Conservation (phyloP, 2,888 invertebrate species). For the Oxyscelio sp. region DNA sequence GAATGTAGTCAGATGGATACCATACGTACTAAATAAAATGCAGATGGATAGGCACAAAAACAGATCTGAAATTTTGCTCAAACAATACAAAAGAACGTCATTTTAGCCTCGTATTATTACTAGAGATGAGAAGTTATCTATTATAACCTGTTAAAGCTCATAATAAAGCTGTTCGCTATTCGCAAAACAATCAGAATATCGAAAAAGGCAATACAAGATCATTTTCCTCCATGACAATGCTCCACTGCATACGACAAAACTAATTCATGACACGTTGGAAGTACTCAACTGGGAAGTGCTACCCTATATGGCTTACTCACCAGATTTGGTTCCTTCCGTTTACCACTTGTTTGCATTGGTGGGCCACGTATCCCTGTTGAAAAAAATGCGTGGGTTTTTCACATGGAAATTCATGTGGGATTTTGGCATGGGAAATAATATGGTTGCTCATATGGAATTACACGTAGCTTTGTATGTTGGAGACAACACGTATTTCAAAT, state of each 20-base stretch:
- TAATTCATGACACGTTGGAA: conserved; percentile 27
- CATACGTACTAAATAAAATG: background rate
- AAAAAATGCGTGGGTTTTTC: too few relatives aligned
- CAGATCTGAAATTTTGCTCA: background rate
- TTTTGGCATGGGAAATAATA: too few relatives aligned
- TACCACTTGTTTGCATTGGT: background rate
- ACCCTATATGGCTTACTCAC: conserved; percentile 66
- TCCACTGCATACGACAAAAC: conserved; percentile 66
- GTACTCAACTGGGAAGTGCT: conserved; percentile 52
- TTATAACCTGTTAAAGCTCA: conserved; percentile 68
- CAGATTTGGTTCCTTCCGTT: conserved; percentile 64
- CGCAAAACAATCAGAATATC: background rate
- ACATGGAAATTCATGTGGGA: too few relatives aligned
- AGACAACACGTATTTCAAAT: too few relatives aligned
- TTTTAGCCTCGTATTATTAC: background rate
- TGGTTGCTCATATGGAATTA: too few relatives aligned
- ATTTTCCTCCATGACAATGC: conserved; percentile 75
- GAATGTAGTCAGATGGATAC: conserved; percentile 14
- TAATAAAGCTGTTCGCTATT: too few relatives aligned
- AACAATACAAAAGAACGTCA: conserved; percentile 2
- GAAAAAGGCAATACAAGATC: conserved; percentile 65
- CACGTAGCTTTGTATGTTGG: too few relatives aligned
- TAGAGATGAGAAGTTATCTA: conserved; percentile 50
- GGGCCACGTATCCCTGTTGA: too few relatives aligned
- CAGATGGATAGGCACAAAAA: background rate